A percentile compares a stretch with the other conserved stretches of the same genome.
Evolutionary conservation across 2,888 invertebrate species (phyloP).

Genomic region (Brachyopa scutellaris): DNA sequence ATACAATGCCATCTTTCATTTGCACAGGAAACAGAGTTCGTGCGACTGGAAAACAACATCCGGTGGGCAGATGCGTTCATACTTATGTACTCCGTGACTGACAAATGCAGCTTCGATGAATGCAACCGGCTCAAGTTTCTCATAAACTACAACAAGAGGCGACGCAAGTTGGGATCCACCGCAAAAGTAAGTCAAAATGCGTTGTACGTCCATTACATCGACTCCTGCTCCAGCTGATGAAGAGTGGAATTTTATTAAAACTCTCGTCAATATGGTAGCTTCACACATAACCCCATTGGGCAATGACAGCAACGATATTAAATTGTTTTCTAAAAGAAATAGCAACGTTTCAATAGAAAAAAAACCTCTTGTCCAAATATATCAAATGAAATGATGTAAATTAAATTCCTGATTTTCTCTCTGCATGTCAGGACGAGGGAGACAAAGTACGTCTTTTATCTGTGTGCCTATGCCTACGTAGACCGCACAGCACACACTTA

Average conservation of each 20-base stretch:
- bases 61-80: conserved; percentile 95
- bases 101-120: conserved; percentile 94
- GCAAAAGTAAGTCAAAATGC: conserved; percentile 82
- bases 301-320: neutral
- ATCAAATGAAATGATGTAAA: conserved; percentile 46
- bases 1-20: neutral
- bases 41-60: conserved; percentile 89
- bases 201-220: no score
- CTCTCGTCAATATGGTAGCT: conserved; percentile 1
- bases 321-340: conserved; percentile 19
- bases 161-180: conserved; percentile 85
- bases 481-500: neutral
- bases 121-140: conserved; percentile 91
- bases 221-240: no score
- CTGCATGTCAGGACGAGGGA: conserved; percentile 17
- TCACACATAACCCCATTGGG: conserved; percentile 7
- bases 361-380: conserved; percentile 51
- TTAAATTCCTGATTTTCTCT: conserved; percentile 52
- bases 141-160: conserved; percentile 90
- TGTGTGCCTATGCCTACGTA: neutral
- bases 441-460: neutral
- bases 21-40: conserved; percentile 86
- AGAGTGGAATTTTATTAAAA: conserved; percentile 30
- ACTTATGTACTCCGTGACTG: conserved; percentile 93
- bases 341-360: conserved; percentile 14